A percentile compares a stretch with the other conserved stretches of the same genome.
Evolutionary conservation across 1,140 invertebrate species (phyloP).

Genomic region (Dinothrombium tinctorium): DNA sequence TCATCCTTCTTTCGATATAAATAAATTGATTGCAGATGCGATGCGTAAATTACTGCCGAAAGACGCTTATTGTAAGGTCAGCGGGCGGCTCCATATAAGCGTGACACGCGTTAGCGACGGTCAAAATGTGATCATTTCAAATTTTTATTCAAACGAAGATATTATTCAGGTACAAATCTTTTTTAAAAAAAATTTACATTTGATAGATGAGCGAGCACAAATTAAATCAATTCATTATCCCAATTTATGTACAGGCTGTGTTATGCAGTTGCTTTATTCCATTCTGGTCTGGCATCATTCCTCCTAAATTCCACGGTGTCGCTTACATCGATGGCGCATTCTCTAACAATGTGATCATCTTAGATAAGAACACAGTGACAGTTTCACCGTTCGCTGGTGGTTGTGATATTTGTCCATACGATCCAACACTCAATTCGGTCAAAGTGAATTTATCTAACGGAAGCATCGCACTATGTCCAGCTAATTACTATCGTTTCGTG

Average conservation of each 20-base stretch:
- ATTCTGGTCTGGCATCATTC: constrained; percentile 68
- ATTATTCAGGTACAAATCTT: constrained; percentile 61
- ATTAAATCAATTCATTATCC: too few relatives aligned
- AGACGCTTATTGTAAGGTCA: constrained; percentile 70
- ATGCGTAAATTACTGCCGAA: constrained; percentile 62
- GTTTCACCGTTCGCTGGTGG: constrained; percentile 94
- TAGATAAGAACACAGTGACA: constrained; percentile 86
- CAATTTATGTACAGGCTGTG: constrained; percentile 48
- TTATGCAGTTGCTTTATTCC: constrained; percentile 86
- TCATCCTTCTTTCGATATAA: constrained; percentile 80
- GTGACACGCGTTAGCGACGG: constrained; percentile 70
- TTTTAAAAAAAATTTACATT: too few relatives aligned
- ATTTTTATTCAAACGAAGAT: constrained; percentile 74
- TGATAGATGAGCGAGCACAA: too few relatives aligned
- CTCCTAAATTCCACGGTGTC: constrained; percentile 71
- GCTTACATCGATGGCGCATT: constrained; percentile 91
- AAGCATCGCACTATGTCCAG: constrained; percentile 49
- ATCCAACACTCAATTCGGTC: constrained; percentile 29
- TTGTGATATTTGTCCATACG: constrained; percentile 87
- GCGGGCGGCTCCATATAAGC: constrained; percentile 73
- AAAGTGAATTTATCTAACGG: constrained; percentile 78
- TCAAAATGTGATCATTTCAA: constrained; percentile 76
- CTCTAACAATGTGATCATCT: constrained; percentile 74
- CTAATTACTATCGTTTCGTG: constrained; percentile 75
- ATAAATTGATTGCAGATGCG: constrained; percentile 54